A percentile compares a stretch with the other conserved stretches of the same genome.
These are phyloP conservation scores for Linurgus olivaceus DNA, from an alignment of 2,797 vertebrate species.

Conservation along the genomic window DNA sequence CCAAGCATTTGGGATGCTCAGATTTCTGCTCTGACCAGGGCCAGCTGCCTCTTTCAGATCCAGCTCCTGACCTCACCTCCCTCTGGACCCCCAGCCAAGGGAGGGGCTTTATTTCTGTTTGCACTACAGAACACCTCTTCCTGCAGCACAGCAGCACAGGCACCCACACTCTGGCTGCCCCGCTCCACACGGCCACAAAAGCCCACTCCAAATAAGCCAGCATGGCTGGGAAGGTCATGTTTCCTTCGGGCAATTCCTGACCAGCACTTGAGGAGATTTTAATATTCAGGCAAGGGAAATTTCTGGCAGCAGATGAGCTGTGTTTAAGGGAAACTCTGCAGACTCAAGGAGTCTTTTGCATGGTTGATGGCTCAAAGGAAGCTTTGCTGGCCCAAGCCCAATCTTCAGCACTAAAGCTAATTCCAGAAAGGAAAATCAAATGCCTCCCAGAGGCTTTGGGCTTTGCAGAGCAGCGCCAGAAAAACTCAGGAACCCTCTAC, in stretches of 20 bases:
- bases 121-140: background rate
- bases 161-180: background rate
- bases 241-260: conserved; percentile 32
- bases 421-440: conserved; percentile 60
- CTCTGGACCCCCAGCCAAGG: background rate
- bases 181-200: background rate
- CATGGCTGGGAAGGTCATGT: background rate
- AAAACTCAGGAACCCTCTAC: background rate
- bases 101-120: background rate
- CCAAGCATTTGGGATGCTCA: background rate
- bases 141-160: background rate
- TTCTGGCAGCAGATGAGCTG: conserved; percentile 35
- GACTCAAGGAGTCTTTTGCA: background rate
- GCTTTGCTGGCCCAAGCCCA: conserved; percentile 52
- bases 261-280: background rate
- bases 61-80: conserved; percentile 8
- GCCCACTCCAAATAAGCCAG: background rate
- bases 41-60: background rate
- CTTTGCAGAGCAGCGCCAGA: background rate
- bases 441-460: conserved; percentile 5
- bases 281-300: background rate
- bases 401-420: conserved; percentile 53
- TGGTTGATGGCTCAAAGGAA: conserved; percentile 23
- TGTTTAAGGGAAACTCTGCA: conserved; percentile 25
- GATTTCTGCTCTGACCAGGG: background rate